Evolutionary conservation across 92 coral and sea anemone genomes (phyloP), one percentile per base, ranked within the genome.

Genomic region (Metridium senile): DNA sequence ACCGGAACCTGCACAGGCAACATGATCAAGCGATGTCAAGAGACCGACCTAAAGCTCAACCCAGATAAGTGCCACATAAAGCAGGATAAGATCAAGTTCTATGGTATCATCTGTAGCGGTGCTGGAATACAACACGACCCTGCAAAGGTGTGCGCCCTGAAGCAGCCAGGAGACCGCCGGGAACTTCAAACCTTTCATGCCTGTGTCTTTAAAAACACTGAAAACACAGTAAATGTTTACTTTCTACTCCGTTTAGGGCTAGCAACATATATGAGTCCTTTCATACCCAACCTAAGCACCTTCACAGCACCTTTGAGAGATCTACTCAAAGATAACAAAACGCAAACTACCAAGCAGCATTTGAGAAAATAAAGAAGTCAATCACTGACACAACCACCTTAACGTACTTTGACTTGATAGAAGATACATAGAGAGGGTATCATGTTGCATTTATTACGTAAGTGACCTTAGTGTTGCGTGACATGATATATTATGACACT

Each of bases 261-360:
- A 28, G 85, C 85, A 43, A 87, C 88, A 33, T 78, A 87, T 81
- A 83, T 78, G 89, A 74, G 81, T 18, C 78, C 93, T 22, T 88
- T 80, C 78, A 88, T 87, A 27, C 70, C 86, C 69, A 81, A 72
- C 58, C 87, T 85, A 58, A 88, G 84, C 56, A 69, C 87, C 22
- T 45, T 80, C 52, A 81, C 93, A 79, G 86, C 86, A 31, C 74
- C 93, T 17, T 67, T 79, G 35, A 74, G 85, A 84, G 92, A 84
- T 58, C 84, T 84, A 9, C 56, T 79, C 25, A 87, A 83, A 39
- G 70, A 62, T 22, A 43, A 74, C 64, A 62, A 72, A 79, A 30
- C 58, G 51, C 80, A 29, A 31, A 31, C 35, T 62, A 79, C 79
- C 84, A 71, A 70, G 67, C 59, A 54, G 69, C 84, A 25, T 79